A percentile compares a stretch with the other conserved stretches of the same genome.
Conservation (phyloP, 2,797 vertebrate genomes). For the Molossus alvarezi region DNA sequence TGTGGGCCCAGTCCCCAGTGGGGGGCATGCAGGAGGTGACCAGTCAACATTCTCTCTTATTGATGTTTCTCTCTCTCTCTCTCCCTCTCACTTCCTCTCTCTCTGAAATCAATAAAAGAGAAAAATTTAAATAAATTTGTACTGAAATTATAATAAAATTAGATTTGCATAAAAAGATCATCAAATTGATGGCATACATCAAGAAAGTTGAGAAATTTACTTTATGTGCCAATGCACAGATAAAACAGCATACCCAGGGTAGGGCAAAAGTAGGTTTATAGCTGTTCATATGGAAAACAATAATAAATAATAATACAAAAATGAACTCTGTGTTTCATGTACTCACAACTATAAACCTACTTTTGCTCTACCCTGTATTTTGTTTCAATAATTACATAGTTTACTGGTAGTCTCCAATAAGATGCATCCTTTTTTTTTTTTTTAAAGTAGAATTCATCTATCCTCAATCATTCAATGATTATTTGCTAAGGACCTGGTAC, state of each 20-base stretch:
- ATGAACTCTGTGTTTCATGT: too few relatives aligned
- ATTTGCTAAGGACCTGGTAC: neutral
- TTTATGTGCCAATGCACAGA: neutral
- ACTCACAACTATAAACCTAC: too few relatives aligned
- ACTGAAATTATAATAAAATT: conserved; percentile 11
- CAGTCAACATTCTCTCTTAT: too few relatives aligned
- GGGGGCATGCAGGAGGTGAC: too few relatives aligned
- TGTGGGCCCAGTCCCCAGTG: too few relatives aligned
- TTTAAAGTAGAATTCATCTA: neutral
- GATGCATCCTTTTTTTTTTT: neutral
- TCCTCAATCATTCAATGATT: neutral
- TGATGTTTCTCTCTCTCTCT: too few relatives aligned
- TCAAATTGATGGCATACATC: neutral
- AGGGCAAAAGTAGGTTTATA: too few relatives aligned
- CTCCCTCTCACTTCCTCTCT: too few relatives aligned
- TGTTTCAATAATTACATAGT: neutral
- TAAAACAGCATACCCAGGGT: neutral
- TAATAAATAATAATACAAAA: too few relatives aligned
- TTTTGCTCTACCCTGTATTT: neutral
- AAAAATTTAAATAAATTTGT: neutral
- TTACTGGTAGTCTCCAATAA: neutral
- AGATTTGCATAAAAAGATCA: neutral
- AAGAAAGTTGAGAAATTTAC: neutral
- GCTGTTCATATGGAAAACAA: too few relatives aligned
- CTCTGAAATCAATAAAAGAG: too few relatives aligned